Percentiles rank a stretch among this genome's conserved stretches.
Conservation (phyloP, 2,113 vertebrate species). For the Probosciger aterrimus region DNA sequence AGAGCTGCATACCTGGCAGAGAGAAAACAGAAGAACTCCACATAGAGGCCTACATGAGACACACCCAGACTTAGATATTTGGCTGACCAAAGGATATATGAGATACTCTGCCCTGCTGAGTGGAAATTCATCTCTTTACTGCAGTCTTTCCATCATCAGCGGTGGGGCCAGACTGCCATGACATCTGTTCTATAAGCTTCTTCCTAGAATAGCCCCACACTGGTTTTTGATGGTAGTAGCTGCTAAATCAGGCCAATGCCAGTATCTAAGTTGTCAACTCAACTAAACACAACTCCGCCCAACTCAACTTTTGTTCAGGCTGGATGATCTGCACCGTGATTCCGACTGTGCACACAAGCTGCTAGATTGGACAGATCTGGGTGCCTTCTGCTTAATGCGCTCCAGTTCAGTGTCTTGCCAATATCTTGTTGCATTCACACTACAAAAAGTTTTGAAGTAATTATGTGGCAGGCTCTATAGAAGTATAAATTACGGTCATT, state of each 20-base stretch:
- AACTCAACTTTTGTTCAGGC: fast-evolving
- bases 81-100: neutral
- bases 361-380: neutral
- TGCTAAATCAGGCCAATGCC: neutral
- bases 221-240: neutral
- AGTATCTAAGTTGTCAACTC: neutral
- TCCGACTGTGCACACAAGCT: neutral
- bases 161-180: neutral
- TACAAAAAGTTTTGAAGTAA: neutral
- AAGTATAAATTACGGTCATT: neutral
- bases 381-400: neutral
- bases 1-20: neutral
- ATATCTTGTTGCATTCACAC: neutral
- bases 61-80: neutral
- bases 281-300: neutral
- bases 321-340: fast-evolving
- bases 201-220: neutral
- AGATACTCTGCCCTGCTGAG: neutral
- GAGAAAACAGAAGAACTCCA: neutral
- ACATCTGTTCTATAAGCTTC: neutral
- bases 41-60: neutral
- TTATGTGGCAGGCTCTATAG: neutral
- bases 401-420: neutral
- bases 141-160: neutral
- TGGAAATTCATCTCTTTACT: neutral